Percentiles rank a stretch among this genome's conserved stretches.
Conservation (phyloP, 2,113 vertebrate species). For the Pao palembangensis region DNA sequence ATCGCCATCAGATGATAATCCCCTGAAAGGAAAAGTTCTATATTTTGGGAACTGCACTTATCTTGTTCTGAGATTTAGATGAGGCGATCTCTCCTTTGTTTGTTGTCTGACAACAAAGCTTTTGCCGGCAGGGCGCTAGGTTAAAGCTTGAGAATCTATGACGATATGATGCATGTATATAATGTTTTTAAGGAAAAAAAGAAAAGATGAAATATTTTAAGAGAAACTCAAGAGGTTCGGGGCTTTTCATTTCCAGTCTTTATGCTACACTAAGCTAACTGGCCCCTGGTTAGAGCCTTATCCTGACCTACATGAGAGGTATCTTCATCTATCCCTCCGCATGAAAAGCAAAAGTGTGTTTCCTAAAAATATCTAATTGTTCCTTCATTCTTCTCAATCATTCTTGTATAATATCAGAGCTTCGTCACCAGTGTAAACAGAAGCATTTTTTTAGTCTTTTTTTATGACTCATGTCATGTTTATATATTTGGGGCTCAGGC, state of each 20-base stretch:
- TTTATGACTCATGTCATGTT: conserved; percentile 43
- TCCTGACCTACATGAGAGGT: background rate
- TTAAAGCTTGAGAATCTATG: too few relatives aligned
- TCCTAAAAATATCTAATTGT: conserved; percentile 10
- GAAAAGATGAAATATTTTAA: background rate
- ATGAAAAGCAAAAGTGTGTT: background rate
- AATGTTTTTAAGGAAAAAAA: background rate
- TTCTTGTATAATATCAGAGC: conserved; percentile 45
- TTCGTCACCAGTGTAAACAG: conserved; percentile 36
- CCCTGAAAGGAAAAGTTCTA: background rate
- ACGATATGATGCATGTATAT: background rate
- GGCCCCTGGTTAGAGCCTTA: background rate
- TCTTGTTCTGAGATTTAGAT: conserved; percentile 4
- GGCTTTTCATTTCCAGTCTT: background rate
- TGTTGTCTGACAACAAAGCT: conserved; percentile 3
- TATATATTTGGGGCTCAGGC: conserved; percentile 35
- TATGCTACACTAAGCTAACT: background rate
- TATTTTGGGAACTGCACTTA: background rate
- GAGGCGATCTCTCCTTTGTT: background rate
- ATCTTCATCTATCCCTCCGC: background rate
- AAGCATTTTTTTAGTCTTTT: conserved; percentile 37
- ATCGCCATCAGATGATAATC: conserved; percentile 23
- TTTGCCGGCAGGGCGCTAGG: background rate
- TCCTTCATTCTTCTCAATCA: background rate
- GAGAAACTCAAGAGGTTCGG: too few relatives aligned